Evolutionary conservation across 2,113 vertebrate genomes (phyloP).

Genomic region (Cebus imitator): DNA sequence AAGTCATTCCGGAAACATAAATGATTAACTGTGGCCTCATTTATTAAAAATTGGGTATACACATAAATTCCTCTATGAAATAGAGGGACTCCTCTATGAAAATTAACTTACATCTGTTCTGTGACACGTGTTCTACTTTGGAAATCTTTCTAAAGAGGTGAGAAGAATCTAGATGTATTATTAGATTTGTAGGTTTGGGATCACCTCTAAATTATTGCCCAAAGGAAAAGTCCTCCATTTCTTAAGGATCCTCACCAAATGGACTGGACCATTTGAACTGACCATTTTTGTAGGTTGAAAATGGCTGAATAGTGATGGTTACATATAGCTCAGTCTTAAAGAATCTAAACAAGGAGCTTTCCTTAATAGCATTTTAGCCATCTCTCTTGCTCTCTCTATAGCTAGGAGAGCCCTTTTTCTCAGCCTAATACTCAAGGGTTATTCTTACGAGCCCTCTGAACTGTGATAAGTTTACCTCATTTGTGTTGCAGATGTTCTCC

Average conservation of each 20-base stretch:
- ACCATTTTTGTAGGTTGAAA: background rate
- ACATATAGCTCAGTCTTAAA: background rate
- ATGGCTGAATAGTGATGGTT: background rate
- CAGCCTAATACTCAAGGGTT: background rate
- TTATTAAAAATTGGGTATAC: background rate
- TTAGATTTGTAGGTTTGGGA: background rate
- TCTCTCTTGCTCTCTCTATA: background rate
- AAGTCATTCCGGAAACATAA: background rate
- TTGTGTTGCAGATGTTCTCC: slow-evolving; percentile 93
- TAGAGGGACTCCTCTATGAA: background rate
- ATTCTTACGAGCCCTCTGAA: background rate
- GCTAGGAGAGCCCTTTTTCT: background rate
- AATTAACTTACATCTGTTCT: background rate
- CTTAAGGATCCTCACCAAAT: background rate
- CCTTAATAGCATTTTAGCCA: background rate
- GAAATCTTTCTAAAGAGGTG: background rate
- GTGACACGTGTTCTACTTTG: background rate
- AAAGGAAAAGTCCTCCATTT: background rate
- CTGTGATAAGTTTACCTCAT: slow-evolving; percentile 86
- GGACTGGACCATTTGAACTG: background rate
- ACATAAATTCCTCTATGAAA: background rate
- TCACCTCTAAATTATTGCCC: background rate
- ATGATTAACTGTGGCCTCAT: background rate
- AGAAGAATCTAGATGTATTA: background rate
- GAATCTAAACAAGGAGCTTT: background rate